A percentile compares a stretch with the other conserved stretches of the same genome.
Evolutionary conservation across 2,113 vertebrate genomes (phyloP).

Genomic region (Macaca nemestrina): DNA sequence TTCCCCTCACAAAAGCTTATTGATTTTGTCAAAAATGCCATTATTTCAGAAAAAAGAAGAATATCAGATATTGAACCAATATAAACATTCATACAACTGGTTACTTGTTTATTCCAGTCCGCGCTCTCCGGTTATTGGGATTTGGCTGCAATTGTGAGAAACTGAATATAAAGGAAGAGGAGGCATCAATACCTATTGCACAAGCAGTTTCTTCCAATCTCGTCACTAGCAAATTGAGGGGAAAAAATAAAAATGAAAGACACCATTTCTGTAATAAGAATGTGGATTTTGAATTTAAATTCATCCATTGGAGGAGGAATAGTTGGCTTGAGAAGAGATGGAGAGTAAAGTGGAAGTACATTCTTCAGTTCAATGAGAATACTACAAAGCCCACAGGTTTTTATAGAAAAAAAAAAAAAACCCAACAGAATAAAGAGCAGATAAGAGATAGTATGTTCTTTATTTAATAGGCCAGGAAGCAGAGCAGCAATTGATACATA

Average conservation of each 20-base stretch:
- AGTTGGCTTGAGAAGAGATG: not conserved
- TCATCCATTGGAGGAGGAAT: not conserved
- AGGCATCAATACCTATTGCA: conserved; percentile 58
- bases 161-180: conserved; percentile 57
- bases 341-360: not conserved
- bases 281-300: conserved; percentile 58
- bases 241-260: conserved; percentile 59
- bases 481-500: not conserved
- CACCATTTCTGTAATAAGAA: conserved; percentile 26
- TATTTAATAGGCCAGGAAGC: not conserved
- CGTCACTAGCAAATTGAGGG: conserved; percentile 60
- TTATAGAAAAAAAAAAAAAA: not conserved
- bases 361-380: not conserved
- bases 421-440: not conserved
- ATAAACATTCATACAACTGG: conserved; percentile 45
- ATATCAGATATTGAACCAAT: conserved; percentile 58
- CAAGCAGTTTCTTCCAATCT: conserved; percentile 40
- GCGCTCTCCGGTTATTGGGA: not conserved
- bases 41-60: conserved; percentile 60
- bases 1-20: conserved; percentile 58
- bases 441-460: not conserved
- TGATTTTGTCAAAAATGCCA: conserved; percentile 40
- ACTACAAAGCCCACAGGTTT: not conserved
- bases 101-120: conserved; percentile 55
- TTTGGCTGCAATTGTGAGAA: conserved; percentile 62